These are phyloP conservation scores for Mylabris phalerata DNA, from an alignment of 1,140 invertebrate species.

Conservation along the genomic window DNA sequence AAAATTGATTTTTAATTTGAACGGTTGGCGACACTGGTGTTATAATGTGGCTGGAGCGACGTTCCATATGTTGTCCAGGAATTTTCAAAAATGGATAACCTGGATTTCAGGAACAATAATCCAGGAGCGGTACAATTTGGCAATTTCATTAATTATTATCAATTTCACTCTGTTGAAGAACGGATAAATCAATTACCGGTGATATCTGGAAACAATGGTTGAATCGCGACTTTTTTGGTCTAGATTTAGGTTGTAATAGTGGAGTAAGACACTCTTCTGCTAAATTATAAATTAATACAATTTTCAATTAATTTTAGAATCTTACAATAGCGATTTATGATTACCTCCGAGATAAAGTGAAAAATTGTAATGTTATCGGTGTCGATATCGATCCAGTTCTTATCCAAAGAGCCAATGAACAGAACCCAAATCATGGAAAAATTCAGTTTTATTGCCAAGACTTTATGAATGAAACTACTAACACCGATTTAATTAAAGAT, in stretches of 20 bases:
- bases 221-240: constrained; percentile 45
- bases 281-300: constrained; percentile 5
- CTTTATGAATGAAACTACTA: constrained; percentile 48
- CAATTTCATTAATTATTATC: constrained; percentile 82
- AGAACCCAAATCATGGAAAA: constrained; percentile 42
- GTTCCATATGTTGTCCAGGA: too few relatives aligned
- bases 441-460: constrained; percentile 55
- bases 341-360: constrained; percentile 46
- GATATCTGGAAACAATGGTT: constrained; percentile 49
- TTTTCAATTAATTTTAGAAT: constrained; percentile 42
- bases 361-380: constrained; percentile 53
- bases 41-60: too few relatives aligned
- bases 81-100: not conserved
- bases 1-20: too few relatives aligned
- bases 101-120: constrained; percentile 45
- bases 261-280: constrained; percentile 43
- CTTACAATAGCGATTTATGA: constrained; percentile 54
- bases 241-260: constrained; percentile 76
- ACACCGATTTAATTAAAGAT: constrained; percentile 38
- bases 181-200: constrained; percentile 56
- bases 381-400: constrained; percentile 68
- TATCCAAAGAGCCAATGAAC: constrained; percentile 55
- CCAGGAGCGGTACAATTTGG: constrained; percentile 70
- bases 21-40: too few relatives aligned
- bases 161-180: constrained; percentile 64